These are phyloP conservation scores for Rutilus rutilus DNA, from an alignment of 2,113 vertebrate species.

Conservation along the genomic window DNA sequence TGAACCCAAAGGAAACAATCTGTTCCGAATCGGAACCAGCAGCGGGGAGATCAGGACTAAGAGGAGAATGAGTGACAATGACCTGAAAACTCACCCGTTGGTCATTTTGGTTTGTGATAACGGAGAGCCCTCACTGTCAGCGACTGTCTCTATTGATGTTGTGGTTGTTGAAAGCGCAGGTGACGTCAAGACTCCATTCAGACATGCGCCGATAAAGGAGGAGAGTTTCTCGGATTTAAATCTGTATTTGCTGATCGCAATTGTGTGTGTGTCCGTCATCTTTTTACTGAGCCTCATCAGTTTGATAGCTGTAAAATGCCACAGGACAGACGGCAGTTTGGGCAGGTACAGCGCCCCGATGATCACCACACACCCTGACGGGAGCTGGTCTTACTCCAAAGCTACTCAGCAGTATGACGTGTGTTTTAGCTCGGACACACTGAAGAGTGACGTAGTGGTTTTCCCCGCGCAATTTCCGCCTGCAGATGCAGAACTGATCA, in stretches of 20 bases:
- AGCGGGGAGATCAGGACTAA: conserved; percentile 73
- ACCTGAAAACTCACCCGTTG: conserved; percentile 67
- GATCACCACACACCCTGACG: conserved; percentile 73
- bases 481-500: conserved; percentile 71
- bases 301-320: conserved; percentile 70
- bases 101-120: conserved; percentile 70
- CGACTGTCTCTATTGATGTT: conserved; percentile 72
- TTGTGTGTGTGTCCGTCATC: conserved; percentile 68
- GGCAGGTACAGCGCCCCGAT: conserved; percentile 66
- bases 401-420: conserved; percentile 73
- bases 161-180: conserved; percentile 67
- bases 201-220: conserved; percentile 61
- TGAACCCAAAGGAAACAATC: conserved; percentile 66
- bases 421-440: conserved; percentile 73
- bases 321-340: conserved; percentile 63
- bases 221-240: conserved; percentile 70
- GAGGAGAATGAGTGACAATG: conserved; percentile 71
- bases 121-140: conserved; percentile 70
- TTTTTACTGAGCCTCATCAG: conserved; percentile 71
- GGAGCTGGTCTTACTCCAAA: conserved; percentile 74
- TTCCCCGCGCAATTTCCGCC: conserved; percentile 62
- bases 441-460: conserved; percentile 72
- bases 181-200: conserved; percentile 65
- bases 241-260: conserved; percentile 69
- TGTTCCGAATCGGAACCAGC: conserved; percentile 69